Evolutionary conservation across 2,113 vertebrate species (phyloP), one percentile per base, ranked within the genome.

Genomic region (Myxocyprinus asiaticus): DNA sequence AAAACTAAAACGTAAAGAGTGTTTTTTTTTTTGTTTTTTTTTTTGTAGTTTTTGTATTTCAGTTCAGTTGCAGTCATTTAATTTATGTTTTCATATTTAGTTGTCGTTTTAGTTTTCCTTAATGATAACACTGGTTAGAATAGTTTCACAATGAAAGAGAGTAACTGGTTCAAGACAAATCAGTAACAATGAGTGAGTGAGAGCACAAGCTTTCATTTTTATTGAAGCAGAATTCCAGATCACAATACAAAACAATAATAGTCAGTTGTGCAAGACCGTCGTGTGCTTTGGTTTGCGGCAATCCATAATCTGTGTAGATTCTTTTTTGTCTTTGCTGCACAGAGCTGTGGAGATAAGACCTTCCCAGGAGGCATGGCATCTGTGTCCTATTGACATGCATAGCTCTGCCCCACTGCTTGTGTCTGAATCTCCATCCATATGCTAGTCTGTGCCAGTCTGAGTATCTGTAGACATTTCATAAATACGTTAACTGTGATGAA

Each of bases 371-470:
- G 71, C 44, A 45, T 11, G 62, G 43, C 42, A 53, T 42, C 42
- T 43, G 48, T 56, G 70, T 72, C 44, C 48, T 67, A 64, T 68
- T 83, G 58, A 83, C 55, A 79, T 79, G 71, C 71, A 67, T 53
- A 70, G 15, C 59, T 75, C 43, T 72, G 67, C 78, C 70, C 59
- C 65, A 76, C 5, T 4, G 33, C 51, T 44, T 63, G 47, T 73
- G 43, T 51, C 22, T 15, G 2, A 65, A 82, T 6, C 47, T 66
- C 42, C 15, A 44, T 75, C 58, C 71, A 51, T 59, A n/a, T 76
- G 66, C 15, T 66, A 83, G 65, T 22, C 71, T 44, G 42, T 48
- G 12, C n/a, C 6, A 56, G 22, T 33, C 22, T 33, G 15, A 47
- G 59, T 71, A 55, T 78, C 47, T 59, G 15, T 44, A 44, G 68